Evolutionary conservation across 2,888 invertebrate species (phyloP).

Genomic region (Drosophila affinis): DNA sequence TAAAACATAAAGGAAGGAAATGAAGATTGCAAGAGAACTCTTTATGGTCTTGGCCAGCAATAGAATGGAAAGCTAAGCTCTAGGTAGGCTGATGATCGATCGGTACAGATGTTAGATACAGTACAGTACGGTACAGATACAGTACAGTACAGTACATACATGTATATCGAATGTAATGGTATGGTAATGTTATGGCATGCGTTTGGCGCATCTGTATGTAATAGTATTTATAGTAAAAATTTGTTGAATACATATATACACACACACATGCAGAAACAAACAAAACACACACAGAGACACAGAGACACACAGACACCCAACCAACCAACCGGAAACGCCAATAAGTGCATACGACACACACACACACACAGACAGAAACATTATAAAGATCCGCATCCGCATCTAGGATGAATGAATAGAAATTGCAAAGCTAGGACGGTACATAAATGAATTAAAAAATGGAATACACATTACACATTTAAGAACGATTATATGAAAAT

Average conservation of each 20-base stretch:
- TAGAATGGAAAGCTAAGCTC: slow-evolving; percentile 51
- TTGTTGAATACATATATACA: slow-evolving; percentile 74
- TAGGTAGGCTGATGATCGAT: slow-evolving; percentile 61
- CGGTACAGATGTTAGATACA: slow-evolving; percentile 44
- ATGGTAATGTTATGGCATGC: slow-evolving; percentile 66
- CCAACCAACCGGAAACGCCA: slow-evolving; percentile 32
- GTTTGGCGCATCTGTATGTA: slow-evolving; percentile 57
- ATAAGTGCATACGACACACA: slow-evolving; percentile 40
- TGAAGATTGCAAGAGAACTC: slow-evolving; percentile 37
- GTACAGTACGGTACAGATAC: too few species aligned
- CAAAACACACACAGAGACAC: slow-evolving; percentile 31
- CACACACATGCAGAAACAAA: slow-evolving; percentile 52
- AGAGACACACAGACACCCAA: slow-evolving; percentile 28
- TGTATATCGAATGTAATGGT: slow-evolving; percentile 58
- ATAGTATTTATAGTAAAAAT: slow-evolving; percentile 71
- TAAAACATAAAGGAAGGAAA: slow-evolving; percentile 6
- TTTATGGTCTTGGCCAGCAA: slow-evolving; percentile 54
- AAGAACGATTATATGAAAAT: slow-evolving; percentile 75
- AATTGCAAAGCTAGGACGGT: slow-evolving; percentile 57
- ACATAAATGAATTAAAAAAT: slow-evolving; percentile 63
- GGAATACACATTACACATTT: slow-evolving; percentile 73
- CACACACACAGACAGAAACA: slow-evolving; percentile 35
- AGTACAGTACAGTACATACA: slow-evolving; percentile 28
- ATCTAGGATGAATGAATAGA: slow-evolving; percentile 43
- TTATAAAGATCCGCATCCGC: slow-evolving; percentile 40